Percentiles rank a stretch among this genome's conserved stretches.
These are phyloP conservation scores for Oncopodura yosiiana DNA, from an alignment of 1,140 invertebrate genomes.

Conservation along the genomic window DNA sequence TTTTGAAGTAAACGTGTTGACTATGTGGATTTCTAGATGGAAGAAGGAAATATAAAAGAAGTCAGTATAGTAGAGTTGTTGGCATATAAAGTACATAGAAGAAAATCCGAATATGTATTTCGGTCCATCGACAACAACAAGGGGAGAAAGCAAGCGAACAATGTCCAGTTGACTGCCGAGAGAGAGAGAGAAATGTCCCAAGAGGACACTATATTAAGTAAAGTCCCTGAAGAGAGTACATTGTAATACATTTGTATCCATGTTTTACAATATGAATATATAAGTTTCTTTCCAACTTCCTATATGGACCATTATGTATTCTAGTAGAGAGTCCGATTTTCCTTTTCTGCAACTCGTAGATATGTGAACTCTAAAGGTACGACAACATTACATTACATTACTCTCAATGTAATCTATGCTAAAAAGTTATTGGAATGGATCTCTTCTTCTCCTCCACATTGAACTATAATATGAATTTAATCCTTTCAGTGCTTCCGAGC, in stretches of 20 bases:
- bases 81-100: not conserved
- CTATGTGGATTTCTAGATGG: not conserved
- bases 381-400: not conserved
- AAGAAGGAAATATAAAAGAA: no score
- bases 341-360: not conserved
- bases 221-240: constrained; percentile 35
- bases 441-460: not conserved
- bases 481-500: not conserved
- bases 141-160: constrained; percentile 7
- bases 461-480: not conserved
- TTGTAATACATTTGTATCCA: constrained; percentile 35
- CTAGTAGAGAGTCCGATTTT: not conserved
- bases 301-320: not conserved
- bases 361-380: not conserved
- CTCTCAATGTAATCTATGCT: constrained; percentile 7
- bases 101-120: not conserved
- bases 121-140: not conserved
- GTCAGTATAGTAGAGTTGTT: no score
- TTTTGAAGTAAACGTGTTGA: not conserved
- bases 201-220: constrained; percentile 36
- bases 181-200: constrained; percentile 24
- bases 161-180: constrained; percentile 24
- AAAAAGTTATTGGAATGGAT: constrained; percentile 5
- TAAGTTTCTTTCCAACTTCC: constrained; percentile 13
- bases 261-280: constrained; percentile 35